Evolutionary conservation across 2,797 vertebrate species (phyloP), one percentile per base, ranked within the genome.

Genomic region (Coracias cyanogaster): DNA sequence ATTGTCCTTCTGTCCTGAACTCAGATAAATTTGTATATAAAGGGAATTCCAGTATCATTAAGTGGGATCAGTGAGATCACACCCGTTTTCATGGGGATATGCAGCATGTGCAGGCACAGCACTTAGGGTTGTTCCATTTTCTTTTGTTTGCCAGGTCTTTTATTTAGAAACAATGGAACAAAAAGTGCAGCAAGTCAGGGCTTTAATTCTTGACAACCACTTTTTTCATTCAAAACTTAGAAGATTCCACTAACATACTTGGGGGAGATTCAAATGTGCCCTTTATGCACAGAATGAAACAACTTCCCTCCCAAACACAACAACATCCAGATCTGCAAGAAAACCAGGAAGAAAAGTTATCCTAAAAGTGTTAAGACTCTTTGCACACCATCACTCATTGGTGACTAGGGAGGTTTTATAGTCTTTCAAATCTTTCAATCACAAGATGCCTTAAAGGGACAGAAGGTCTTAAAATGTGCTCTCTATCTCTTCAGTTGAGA

Each of bases 361-460:
- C 95, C 96, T 89, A 93, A 97, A 96, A 95, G 91, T 82, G 70
- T 95, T 96, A 91, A 95, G 82, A 69, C 69, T 96, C 93, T 95
- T 97, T 90, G 88, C 82, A 52, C 86, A 58, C 86, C 87, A 94
- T 94, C 16, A 35, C 71, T 98, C 85, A 81, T 76, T 84, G 96
- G 96, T 89, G 97, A 97, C 96, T 89, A 85, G 95, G 95, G 97
- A 98, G 95, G 94, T 97, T 98, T 98, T 98, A 96, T 73, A 96
- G 93, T 82, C 95, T 98, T 98, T 98, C 95, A 97, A 97, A 97
- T 91, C 91, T 98, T 98, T 98, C 97, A 97, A 97, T 97, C 97
- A 97, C 94, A 87, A 96, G 90, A 97, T 97, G 97, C 97, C 97
- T 98, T 98, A 98, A 98, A 98, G 96, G 97, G 97, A 97, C 97